Percentiles rank a stretch among this genome's conserved stretches.
These are phyloP conservation scores for Pantherophis guttatus DNA, from an alignment of 2,113 vertebrate species.

Conservation along the genomic window DNA sequence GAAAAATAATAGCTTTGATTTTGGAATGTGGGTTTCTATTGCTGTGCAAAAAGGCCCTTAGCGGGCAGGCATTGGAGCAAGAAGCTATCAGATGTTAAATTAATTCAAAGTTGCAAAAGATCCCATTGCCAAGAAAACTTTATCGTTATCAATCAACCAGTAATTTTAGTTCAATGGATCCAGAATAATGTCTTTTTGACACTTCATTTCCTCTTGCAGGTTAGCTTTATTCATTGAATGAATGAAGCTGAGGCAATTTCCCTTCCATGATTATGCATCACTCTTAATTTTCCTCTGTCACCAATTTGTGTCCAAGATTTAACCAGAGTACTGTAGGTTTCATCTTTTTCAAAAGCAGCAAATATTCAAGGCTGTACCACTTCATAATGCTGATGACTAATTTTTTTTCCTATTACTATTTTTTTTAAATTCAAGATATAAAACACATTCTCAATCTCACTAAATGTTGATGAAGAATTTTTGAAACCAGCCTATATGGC, in stretches of 20 bases:
- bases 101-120: background rate
- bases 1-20: background rate
- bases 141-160: background rate
- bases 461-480: background rate
- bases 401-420: background rate
- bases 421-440: background rate
- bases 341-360: background rate
- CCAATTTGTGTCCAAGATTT: background rate
- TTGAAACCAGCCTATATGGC: background rate
- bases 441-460: background rate
- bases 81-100: background rate
- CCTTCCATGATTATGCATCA: background rate
- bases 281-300: constrained; percentile 18
- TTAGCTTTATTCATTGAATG: constrained; percentile 20
- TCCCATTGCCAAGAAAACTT: background rate
- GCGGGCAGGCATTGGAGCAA: background rate
- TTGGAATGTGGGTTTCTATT: background rate
- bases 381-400: background rate
- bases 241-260: constrained; percentile 6
- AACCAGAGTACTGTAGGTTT: background rate
- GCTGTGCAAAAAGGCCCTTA: background rate
- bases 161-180: constrained; percentile 11
- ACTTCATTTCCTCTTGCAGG: constrained; percentile 23
- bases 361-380: background rate
- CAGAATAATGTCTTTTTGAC: constrained; percentile 10